Percentiles rank a stretch among this genome's conserved stretches.
These are phyloP conservation scores for Peromyscus attwateri DNA, from an alignment of 2,797 vertebrate species.

Conservation along the genomic window DNA sequence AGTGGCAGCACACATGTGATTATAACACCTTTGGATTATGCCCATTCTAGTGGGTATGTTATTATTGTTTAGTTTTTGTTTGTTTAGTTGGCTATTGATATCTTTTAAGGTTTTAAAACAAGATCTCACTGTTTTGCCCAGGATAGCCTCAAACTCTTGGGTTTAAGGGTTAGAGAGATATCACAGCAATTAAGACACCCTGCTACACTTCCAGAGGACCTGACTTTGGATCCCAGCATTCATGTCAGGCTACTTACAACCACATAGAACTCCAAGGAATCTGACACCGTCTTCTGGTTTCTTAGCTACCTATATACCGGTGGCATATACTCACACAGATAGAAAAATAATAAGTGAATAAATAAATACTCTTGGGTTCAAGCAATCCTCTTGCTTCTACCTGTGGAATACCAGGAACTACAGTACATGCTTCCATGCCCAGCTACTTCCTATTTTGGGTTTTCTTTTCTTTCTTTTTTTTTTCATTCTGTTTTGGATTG, in stretches of 20 bases:
- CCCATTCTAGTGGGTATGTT: no score
- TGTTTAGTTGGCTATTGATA: no score
- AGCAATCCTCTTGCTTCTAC: not conserved
- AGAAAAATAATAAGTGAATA: not conserved
- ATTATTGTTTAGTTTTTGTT: no score
- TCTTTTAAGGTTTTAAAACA: no score
- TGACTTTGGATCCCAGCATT: no score
- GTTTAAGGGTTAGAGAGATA: no score
- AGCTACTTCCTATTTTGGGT: not conserved
- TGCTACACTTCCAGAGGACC: no score
- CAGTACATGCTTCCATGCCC: not conserved
- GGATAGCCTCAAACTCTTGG: no score
- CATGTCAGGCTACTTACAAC: not conserved
- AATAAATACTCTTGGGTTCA: not conserved
- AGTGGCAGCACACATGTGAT: no score
- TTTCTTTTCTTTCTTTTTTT: not conserved
- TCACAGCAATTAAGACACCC: no score
- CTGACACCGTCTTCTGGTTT: not conserved
- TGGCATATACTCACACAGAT: not conserved
- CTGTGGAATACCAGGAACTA: not conserved
- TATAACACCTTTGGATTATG: no score
- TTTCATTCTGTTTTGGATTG: not conserved
- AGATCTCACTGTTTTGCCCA: no score
- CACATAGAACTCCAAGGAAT: not conserved
- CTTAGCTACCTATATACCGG: not conserved